Percentiles rank a stretch among this genome's conserved stretches.
Evolutionary conservation across 2,113 vertebrate genomes (phyloP).

Genomic region (Athene cunicularia): DNA sequence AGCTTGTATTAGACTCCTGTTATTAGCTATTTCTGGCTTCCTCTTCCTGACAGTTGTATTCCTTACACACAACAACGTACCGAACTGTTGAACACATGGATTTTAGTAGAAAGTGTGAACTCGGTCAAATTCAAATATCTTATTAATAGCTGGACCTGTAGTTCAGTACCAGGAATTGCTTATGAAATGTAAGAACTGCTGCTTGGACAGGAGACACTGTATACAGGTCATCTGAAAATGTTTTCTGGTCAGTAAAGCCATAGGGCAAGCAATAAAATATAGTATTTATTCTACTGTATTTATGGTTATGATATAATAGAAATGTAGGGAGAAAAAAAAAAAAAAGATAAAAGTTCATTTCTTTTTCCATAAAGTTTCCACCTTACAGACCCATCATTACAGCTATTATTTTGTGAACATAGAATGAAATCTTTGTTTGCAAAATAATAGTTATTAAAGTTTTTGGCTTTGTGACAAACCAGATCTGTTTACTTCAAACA

Average conservation of each 20-base stretch:
- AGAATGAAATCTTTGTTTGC: not conserved
- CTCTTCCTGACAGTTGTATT: not conserved
- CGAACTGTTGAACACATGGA: not conserved
- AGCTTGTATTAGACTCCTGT: not conserved
- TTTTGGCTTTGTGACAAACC: not conserved
- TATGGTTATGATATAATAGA: not conserved
- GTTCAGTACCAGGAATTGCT: not conserved
- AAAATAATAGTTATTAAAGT: not conserved
- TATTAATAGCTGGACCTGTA: not conserved
- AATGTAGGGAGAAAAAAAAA: not conserved
- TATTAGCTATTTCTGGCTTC: not conserved
- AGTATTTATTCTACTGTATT: not conserved
- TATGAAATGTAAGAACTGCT: not conserved
- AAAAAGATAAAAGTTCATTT: not conserved
- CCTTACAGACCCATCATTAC: not conserved
- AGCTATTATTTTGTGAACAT: not conserved
- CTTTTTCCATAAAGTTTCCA: not conserved
- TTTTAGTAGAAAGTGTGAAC: not conserved
- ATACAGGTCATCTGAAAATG: not conserved
- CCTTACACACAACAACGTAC: not conserved
- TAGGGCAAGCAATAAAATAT: not conserved
- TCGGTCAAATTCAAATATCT: not conserved
- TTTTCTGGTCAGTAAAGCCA: not conserved
- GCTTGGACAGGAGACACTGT: not conserved
- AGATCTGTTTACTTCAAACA: not conserved